phyloP scores from a whole-genome alignment of 2,797 vertebrate species.

The Myiotriccus ornatus region DNA sequence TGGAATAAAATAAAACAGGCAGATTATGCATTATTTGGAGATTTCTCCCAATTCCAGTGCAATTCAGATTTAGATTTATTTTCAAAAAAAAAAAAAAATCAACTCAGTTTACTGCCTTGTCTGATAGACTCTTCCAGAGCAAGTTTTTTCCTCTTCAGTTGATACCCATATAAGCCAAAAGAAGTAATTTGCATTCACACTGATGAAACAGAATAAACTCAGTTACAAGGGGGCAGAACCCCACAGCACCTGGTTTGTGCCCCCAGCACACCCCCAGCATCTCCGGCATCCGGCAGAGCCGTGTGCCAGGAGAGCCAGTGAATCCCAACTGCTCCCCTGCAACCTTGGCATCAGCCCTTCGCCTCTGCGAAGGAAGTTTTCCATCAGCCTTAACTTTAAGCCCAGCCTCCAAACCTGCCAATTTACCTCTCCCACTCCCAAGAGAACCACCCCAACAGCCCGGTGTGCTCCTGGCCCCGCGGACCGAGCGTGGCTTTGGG shows the following conservation, averaged over 20 bases:
- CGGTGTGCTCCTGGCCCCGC: background rate
- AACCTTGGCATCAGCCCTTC: background rate
- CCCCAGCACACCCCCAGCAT: background rate
- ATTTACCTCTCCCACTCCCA: background rate
- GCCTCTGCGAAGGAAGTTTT: background rate
- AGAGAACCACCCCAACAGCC: background rate
- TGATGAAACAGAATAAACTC: background rate
- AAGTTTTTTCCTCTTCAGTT: constrained; percentile 52
- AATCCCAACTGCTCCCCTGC: fast-evolving
- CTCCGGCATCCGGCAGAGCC: background rate
- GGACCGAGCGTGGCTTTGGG: fast-evolving
- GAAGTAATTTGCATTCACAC: background rate
- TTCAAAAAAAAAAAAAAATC: background rate
- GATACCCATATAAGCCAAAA: constrained; percentile 2
- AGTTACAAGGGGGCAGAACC: background rate
- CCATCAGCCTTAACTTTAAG: background rate
- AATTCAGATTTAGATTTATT: background rate
- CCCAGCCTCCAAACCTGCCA: background rate
- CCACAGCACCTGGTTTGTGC: background rate
- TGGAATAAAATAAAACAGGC: background rate
- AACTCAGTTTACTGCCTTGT: background rate
- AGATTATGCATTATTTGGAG: background rate
- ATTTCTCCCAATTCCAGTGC: background rate
- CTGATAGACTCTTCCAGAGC: constrained; percentile 42
- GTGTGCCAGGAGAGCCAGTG: fast-evolving